Base-by-base conservation (phyloP, 2,888 invertebrate species). In the Hipparchia sbordonii region DNA sequence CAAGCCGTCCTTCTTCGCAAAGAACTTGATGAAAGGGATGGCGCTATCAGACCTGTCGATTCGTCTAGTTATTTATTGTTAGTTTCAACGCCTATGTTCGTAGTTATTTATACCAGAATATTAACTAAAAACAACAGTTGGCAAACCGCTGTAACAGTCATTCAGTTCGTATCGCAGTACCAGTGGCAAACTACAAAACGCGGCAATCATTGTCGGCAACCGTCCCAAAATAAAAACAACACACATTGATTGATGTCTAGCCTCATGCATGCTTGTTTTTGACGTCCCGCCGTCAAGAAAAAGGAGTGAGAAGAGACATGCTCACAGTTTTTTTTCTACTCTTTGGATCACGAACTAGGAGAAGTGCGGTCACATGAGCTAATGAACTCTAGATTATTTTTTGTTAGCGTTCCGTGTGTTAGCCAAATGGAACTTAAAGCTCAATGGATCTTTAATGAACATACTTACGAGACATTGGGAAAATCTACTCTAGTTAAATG, bases 191-290 rank as follows among this genome's bases (percentile, higher is more conserved):
- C 57, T 82, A 83, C 83, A 73, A 82, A 83, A 82, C 80, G 78
- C 77, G 76, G 80, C 79, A 78, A 79, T 86, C 79, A 84, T 84
- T 84, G 82, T 82, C 82, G 81, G 82, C 79, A 83, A 80, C 80
- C 78, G 79, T 82, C 85, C 82, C 82, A 86, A 91, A 91, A 92
- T 91, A 90, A 87, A 87, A 84, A 79, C 82, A 85, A 81, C 85
- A 85, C 81, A 86, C 84, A 88, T 89, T 91, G 91, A 92, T 92
- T 91, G 91, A 92, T 92, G 90, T 87, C 84, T 82, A 83, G 87
- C 86, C 85, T 84, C 88, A 87, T 85, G 86, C 86, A 82, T 88
- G 87, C 84, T 87, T 84, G 89, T 88, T 89, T 91, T 88, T 92
- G 92, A 92, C 91, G 82, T 85, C 80, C 81, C 80, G 81, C 83